A percentile compares a stretch with the other conserved stretches of the same genome.
These are phyloP conservation scores for Lepeophtheirus nordmannii DNA, from an alignment of 2,888 invertebrate species.

Conservation along the genomic window DNA sequence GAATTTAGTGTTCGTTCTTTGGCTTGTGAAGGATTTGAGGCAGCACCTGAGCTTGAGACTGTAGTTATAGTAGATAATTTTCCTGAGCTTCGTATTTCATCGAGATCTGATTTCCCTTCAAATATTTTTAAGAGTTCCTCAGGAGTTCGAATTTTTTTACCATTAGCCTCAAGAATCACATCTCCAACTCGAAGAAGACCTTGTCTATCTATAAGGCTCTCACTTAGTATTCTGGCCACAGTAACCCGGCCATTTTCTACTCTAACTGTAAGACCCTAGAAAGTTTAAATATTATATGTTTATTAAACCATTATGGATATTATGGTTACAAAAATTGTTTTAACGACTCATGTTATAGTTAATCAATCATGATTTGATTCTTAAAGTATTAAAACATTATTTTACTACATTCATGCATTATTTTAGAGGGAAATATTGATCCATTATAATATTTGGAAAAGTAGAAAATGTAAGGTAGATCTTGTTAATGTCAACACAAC, in stretches of 20 bases:
- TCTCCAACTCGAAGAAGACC: conserved; percentile 16
- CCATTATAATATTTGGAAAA: too few relatives aligned
- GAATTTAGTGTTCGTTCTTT: neutral
- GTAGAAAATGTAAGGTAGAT: too few relatives aligned
- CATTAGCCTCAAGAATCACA: conserved; percentile 19
- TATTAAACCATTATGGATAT: too few relatives aligned
- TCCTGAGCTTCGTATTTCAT: neutral
- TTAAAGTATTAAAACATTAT: too few relatives aligned
- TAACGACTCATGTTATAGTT: neutral
- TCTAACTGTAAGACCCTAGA: conserved; percentile 17
- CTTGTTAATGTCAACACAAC: too few relatives aligned
- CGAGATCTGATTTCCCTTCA: conserved; percentile 5
- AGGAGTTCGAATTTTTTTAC: conserved; percentile 12
- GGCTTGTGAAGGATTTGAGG: neutral
- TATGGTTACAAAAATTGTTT: too few relatives aligned
- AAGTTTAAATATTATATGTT: neutral
- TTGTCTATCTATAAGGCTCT: conserved; percentile 16
- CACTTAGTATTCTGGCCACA: conserved; percentile 15
- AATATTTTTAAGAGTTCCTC: conserved; percentile 16
- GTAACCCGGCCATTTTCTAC: conserved; percentile 2
- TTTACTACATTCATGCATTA: too few relatives aligned
- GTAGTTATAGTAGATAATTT: neutral
- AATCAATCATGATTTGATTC: neutral
- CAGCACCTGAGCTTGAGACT: neutral
- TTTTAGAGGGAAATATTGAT: too few relatives aligned